Evolutionary conservation across 2,888 invertebrate species (phyloP).

Genomic region (Agelastica alni): DNA sequence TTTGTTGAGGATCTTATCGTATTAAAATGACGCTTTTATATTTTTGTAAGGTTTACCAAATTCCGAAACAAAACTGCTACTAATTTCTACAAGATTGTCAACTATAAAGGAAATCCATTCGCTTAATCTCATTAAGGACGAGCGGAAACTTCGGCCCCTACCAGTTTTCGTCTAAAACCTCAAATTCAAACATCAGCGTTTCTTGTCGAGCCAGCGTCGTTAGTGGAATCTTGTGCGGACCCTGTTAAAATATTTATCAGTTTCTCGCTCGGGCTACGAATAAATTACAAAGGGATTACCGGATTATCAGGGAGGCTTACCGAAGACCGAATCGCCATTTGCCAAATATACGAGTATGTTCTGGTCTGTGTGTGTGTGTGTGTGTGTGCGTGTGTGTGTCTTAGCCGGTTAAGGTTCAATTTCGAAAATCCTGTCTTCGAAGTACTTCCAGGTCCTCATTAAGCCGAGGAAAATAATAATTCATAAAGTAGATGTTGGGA

Average conservation of each 20-base stretch:
- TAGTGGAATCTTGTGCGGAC: conserved; percentile 19
- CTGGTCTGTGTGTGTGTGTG: too few relatives aligned
- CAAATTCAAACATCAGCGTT: conserved; percentile 21
- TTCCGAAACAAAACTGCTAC: too few relatives aligned
- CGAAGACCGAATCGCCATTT: conserved; percentile 27
- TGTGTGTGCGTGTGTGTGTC: conserved; percentile 25
- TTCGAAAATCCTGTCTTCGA: conserved; percentile 13
- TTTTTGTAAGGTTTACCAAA: too few relatives aligned
- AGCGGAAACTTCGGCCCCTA: background rate
- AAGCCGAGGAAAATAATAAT: too few relatives aligned
- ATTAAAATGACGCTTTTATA: too few relatives aligned
- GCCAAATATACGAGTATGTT: conserved; percentile 21
- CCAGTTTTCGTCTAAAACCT: conserved; percentile 1
- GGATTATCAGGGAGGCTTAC: conserved; percentile 24
- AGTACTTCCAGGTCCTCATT: conserved; percentile 1
- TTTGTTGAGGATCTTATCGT: too few relatives aligned
- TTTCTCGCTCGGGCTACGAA: conserved; percentile 18
- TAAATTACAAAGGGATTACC: conserved; percentile 29
- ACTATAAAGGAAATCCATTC: background rate
- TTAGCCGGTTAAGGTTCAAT: conserved; percentile 15
- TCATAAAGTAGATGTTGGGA: too few relatives aligned
- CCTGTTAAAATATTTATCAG: conserved; percentile 30
- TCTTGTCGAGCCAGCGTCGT: conserved; percentile 14
- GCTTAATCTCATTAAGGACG: conserved; percentile 3
- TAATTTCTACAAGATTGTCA: too few relatives aligned